A percentile compares a stretch with the other conserved stretches of the same genome.
These are phyloP conservation scores for Melanostoma scalare DNA, from an alignment of 2,888 invertebrate genomes.

Conservation along the genomic window DNA sequence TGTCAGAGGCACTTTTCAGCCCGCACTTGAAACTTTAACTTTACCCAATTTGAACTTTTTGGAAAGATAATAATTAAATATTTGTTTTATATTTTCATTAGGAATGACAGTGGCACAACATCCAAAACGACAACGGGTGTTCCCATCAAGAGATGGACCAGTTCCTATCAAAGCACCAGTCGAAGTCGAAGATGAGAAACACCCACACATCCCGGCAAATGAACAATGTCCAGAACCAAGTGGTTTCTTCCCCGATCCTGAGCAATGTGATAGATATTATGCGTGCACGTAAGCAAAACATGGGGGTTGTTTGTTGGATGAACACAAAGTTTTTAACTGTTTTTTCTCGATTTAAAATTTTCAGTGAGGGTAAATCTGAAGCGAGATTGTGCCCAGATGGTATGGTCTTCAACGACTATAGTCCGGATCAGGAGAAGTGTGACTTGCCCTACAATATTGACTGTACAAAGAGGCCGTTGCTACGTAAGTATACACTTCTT, in stretches of 20 bases:
- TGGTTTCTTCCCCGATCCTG: conserved; percentile 92
- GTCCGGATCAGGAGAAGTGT: conserved; percentile 91
- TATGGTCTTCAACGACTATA: conserved; percentile 94
- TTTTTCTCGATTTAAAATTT: conserved; percentile 74
- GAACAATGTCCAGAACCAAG: conserved; percentile 90
- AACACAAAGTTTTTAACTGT: conserved; percentile 33
- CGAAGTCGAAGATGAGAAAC: conserved; percentile 81
- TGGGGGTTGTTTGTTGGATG: conserved; percentile 50
- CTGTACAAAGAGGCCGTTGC: conserved; percentile 89
- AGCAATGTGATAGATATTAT: conserved; percentile 94
- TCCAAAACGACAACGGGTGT: conserved; percentile 78
- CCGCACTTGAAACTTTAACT: conserved; percentile 22
- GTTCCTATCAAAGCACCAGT: conserved; percentile 77
- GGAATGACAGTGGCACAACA: conserved; percentile 78
- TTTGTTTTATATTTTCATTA: conserved; percentile 67
- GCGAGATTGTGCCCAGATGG: conserved; percentile 94
- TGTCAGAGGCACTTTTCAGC: conserved; percentile 51
- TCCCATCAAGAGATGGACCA: conserved; percentile 77
- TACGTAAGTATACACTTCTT: conserved; percentile 86
- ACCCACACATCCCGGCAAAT: conserved; percentile 80
- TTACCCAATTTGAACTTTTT: conserved; percentile 29
- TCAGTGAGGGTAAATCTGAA: conserved; percentile 87
- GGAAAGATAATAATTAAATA: conserved; percentile 53
- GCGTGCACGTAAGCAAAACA: conserved; percentile 85
- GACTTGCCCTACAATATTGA: conserved; percentile 94